Evolutionary conservation across 2,113 vertebrate genomes (phyloP), one percentile per base, ranked within the genome.

Genomic region (Dolichallabes microphthalmus): DNA sequence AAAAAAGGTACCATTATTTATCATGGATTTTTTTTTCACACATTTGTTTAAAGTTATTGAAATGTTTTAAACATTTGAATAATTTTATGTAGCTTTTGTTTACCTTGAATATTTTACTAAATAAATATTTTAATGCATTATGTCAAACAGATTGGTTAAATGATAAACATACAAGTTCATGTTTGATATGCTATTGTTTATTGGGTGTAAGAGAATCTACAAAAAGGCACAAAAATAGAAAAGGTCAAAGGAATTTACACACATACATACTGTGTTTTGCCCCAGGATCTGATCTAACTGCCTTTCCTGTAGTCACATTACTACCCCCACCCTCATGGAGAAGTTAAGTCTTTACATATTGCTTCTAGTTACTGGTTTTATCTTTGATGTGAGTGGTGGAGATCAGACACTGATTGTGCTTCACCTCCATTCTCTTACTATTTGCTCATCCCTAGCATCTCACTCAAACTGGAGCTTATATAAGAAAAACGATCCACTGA

Each of bases 21-120:
- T 94, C 93, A 91, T 90, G 90, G 30, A 60, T 39, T 39, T 35
- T 53, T 75, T 92, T 92, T 90, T 91, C 88, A 32, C 82, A 89
- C 91, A 88, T 90, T 90, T 90, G 91, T 94, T 93, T 88, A 89
- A 93, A 91, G 81, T 90, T 92, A 88, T 90, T 92, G 91, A 91
- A 90, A 93, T 88, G 87, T 89, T 91, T 92, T 86, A 90, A 92
- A 93, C 92, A 92, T 92, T 91, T 93, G 90, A 93, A 93, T 92
- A 91, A 94, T 94, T 94, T 94, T 92, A 92, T 95, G 93, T 95
- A 92, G 93, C 91, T 92, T 92, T 94, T 91, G 85, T 93, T 93
- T 92, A 93, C 93, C 94, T 95, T 92, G 93, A 93, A 94, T 94
- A 95, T 95, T 95, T 95, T 95, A 95, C 94, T 91, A 95, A 95